Conservation (phyloP, 2,888 invertebrate genomes). For the Pteria penguin region DNA sequence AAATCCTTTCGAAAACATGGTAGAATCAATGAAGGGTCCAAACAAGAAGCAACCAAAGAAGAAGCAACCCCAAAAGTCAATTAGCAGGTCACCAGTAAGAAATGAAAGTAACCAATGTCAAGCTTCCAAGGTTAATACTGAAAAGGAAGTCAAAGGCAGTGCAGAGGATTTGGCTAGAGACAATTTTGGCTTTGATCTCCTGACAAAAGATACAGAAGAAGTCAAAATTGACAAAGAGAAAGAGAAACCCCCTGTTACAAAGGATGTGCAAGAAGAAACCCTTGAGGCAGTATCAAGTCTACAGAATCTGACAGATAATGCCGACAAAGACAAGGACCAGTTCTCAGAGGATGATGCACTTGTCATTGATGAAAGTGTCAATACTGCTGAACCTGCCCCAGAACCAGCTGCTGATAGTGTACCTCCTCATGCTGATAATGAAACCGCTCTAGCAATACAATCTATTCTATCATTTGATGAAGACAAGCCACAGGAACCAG, state of each 20-base stretch:
- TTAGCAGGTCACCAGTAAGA: background rate
- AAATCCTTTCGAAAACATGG: background rate
- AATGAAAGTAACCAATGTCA: background rate
- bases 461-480: conserved; percentile 39
- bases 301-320: conserved; percentile 37
- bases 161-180: conserved; percentile 8
- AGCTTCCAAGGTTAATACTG: background rate
- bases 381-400: conserved; percentile 53
- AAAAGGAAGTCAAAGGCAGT: conserved; percentile 1
- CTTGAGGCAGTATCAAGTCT: conserved; percentile 50
- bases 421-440: conserved; percentile 56
- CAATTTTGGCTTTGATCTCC: conserved; percentile 11
- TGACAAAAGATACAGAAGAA: background rate
- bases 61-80: background rate
- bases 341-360: conserved; percentile 41
- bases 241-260: background rate
- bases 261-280: conserved; percentile 5
- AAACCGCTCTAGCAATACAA: conserved; percentile 46
- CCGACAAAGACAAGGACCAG: conserved; percentile 21
- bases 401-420: conserved; percentile 51
- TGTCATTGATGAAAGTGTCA: conserved; percentile 56
- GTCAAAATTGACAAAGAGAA: conserved; percentile 14
- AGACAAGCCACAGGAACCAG: conserved; percentile 1
- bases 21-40: background rate
- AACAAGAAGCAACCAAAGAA: background rate